Evolutionary conservation across 2,797 vertebrate species (phyloP), one percentile per base, ranked within the genome.

Genomic region (Xyrichtys novacula): DNA sequence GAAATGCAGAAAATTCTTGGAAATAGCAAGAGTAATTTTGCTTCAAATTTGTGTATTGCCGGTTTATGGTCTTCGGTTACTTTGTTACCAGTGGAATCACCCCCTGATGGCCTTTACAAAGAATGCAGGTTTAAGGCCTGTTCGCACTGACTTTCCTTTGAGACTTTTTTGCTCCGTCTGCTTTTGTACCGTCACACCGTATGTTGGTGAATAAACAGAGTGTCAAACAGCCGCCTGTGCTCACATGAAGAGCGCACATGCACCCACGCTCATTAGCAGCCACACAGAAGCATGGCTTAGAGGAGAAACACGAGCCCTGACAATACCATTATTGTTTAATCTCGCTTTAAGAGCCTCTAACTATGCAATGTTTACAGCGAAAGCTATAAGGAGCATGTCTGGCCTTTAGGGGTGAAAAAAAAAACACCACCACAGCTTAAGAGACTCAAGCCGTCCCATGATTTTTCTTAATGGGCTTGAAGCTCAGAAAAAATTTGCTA

Each of bases 361-460:
- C 19, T 7, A 16, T 26, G 15, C 34, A 59, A 1, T 65, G 57
- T 81, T 77, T 71, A 69, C 25, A 17, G 65, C 44, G 59, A 56
- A 72, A 79, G 74, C 81, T 71, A 64, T 42, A 48, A 8, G 52
- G 36, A 66, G 65, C 50, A 26, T 65, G 62, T 67, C 44, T 62
- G 59, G 62, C 67, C 48, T 70, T 26, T 17, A 19, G 22, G 69
- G n/a, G n/a, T n/a, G n/a, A n/a, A n/a, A n/a, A 80, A 42, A 42
- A n/a, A 44, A 78, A 63, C 58, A 49, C 10, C n/a, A 68, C 59
- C 5, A 10, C 39, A 48, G 80, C 68, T 85, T 87, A 87, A 65
- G 53, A 74, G 78, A 22, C 78, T 80, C 66, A 78, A 59, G 67
- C 78, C 19, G 72, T 83, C 88, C 71, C 80, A 74, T 90, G 87